A percentile compares a stretch with the other conserved stretches of the same genome.
Conservation (phyloP, 2,113 vertebrate species). For the Brevimyrus niger region DNA sequence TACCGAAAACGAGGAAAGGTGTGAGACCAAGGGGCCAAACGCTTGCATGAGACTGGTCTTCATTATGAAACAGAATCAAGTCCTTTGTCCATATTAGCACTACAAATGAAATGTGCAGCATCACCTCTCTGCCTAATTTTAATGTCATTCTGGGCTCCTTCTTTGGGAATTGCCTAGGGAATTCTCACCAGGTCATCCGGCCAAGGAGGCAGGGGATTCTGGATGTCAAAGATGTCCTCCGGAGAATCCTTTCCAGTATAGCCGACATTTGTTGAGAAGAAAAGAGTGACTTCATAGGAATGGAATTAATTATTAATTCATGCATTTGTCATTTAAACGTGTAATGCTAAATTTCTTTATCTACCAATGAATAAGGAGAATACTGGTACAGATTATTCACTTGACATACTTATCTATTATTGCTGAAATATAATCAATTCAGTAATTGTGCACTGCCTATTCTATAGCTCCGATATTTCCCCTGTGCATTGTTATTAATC, state of each 20-base stretch:
- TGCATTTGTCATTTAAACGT: not conserved
- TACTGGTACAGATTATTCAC: not conserved
- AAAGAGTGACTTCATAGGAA: not conserved
- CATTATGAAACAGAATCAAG: not conserved
- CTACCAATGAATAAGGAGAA: not conserved
- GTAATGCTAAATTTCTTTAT: not conserved
- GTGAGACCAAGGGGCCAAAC: not conserved
- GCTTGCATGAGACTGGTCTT: not conserved
- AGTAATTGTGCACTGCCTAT: not conserved
- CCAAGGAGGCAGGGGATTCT: slow-evolving; percentile 55
- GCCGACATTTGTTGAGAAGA: not conserved
- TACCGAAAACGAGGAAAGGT: not conserved
- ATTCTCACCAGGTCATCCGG: slow-evolving; percentile 62
- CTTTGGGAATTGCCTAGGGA: not conserved
- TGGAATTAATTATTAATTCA: not conserved
- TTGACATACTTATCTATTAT: not conserved
- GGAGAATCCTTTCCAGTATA: slow-evolving; percentile 45
- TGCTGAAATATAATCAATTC: not conserved
- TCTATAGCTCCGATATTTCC: not conserved
- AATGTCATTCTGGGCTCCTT: not conserved
- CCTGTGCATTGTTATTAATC: not conserved
- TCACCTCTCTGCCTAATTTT: not conserved
- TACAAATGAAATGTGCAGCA: not conserved
- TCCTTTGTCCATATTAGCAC: not conserved
- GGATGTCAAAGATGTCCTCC: slow-evolving; percentile 46